Percentiles rank a stretch among this genome's conserved stretches.
These are phyloP conservation scores for Neoascia interrupta DNA, from an alignment of 2,888 invertebrate genomes.

Conservation along the genomic window DNA sequence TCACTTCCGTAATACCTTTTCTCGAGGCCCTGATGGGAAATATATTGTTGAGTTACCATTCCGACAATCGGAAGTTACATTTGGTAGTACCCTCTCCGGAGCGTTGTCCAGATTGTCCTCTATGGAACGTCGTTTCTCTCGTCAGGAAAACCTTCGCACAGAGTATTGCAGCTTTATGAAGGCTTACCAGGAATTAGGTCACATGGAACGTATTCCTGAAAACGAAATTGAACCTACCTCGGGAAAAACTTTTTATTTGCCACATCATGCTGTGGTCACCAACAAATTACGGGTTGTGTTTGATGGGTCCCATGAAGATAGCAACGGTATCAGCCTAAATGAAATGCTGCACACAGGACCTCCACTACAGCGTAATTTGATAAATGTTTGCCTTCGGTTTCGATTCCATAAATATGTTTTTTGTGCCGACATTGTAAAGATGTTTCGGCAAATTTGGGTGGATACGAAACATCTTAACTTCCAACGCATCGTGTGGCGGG, in stretches of 20 bases:
- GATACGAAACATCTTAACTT: neutral
- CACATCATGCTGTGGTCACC: slow-evolving; percentile 19
- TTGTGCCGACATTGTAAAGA: slow-evolving; percentile 22
- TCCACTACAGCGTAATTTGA: slow-evolving; percentile 5
- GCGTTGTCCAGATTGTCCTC: neutral
- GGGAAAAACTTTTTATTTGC: slow-evolving; percentile 16
- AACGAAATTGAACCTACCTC: slow-evolving; percentile 5
- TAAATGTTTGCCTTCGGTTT: slow-evolving; percentile 3
- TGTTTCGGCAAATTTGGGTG: slow-evolving; percentile 47
- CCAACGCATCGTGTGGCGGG: slow-evolving; percentile 5
- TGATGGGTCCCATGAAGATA: slow-evolving; percentile 3
- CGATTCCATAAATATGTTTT: slow-evolving; percentile 19
- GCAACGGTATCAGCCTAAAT: slow-evolving; percentile 2
- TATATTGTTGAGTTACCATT: slow-evolving; percentile 30
- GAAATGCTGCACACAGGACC: neutral
- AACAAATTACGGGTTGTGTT: slow-evolving; percentile 12
- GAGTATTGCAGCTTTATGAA: slow-evolving; percentile 3
- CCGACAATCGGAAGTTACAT: neutral
- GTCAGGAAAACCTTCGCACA: neutral
- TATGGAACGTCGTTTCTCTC: slow-evolving; percentile 7
- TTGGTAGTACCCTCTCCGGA: slow-evolving; percentile 12
- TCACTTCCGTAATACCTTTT: neutral
- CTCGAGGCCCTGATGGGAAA: slow-evolving; percentile 16
- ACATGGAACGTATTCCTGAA: slow-evolving; percentile 12
- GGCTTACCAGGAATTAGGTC: neutral